Evolutionary conservation across 2,888 invertebrate genomes (phyloP).

Genomic region (Polydrusus pterygomalis): DNA sequence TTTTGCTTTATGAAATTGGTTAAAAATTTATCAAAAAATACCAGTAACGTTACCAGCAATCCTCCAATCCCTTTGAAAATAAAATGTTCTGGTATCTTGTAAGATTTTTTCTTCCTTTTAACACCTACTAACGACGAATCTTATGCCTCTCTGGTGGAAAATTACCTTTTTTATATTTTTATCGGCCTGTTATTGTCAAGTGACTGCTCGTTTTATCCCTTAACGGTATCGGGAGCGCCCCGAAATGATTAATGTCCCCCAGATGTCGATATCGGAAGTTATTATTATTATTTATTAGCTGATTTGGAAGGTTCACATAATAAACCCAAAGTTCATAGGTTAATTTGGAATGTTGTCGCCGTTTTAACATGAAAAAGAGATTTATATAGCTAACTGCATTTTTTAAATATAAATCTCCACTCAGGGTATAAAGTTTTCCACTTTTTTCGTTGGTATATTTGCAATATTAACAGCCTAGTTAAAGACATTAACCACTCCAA

Average conservation of each 20-base stretch:
- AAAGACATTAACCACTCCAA: too few species aligned
- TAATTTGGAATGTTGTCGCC: neutral
- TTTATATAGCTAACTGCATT: too few species aligned
- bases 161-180: slow-evolving; percentile 43
- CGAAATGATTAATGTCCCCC: slow-evolving; percentile 37
- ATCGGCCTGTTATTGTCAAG: slow-evolving; percentile 45
- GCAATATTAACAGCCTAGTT: too few species aligned
- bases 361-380: neutral
- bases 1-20: too few species aligned
- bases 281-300: slow-evolving; percentile 44
- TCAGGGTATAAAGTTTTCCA: too few species aligned
- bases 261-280: slow-evolving; percentile 39
- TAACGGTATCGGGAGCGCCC: slow-evolving; percentile 27
- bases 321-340: neutral
- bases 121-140: neutral
- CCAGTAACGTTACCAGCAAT: too few species aligned
- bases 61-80: too few species aligned
- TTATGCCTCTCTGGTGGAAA: slow-evolving; percentile 38
- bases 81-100: neutral
- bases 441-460: too few species aligned
- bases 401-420: neutral
- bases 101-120: neutral
- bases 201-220: slow-evolving; percentile 44
- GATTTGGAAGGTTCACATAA: slow-evolving; percentile 14
- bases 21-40: too few species aligned